phyloP scores from a whole-genome alignment of 2,113 vertebrate genomes.

The Telmatochromis sp. region DNA sequence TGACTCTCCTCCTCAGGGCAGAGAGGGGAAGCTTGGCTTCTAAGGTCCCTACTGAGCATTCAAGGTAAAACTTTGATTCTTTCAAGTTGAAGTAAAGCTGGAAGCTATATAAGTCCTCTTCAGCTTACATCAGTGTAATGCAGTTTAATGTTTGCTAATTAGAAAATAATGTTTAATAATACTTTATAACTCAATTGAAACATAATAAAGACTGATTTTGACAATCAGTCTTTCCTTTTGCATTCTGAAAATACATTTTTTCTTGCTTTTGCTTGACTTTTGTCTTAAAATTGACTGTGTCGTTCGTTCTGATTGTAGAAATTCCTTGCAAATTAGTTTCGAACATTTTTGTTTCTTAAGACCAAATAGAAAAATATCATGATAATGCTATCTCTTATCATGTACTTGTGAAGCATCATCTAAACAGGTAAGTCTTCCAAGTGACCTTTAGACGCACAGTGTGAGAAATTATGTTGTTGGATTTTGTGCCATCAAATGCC shows the following conservation, averaged over 20 bases:
- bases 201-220: background rate
- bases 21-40: slow-evolving; percentile 64
- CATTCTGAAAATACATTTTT: background rate
- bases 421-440: slow-evolving; percentile 55
- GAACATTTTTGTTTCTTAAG: background rate
- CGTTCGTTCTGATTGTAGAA: background rate
- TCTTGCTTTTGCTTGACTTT: slow-evolving; percentile 6
- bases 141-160: slow-evolving; percentile 12
- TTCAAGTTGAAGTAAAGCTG: slow-evolving; percentile 6
- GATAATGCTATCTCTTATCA: slow-evolving; percentile 15
- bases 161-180: background rate
- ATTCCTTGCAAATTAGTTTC: background rate
- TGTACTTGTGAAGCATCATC: slow-evolving; percentile 20
- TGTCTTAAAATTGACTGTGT: background rate
- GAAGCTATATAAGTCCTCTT: background rate
- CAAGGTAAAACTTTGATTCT: slow-evolving; percentile 64
- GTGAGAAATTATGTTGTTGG: background rate
- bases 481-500: background rate
- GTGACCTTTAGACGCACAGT: background rate
- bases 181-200: background rate
- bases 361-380: background rate
- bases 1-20: slow-evolving; percentile 70
- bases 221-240: slow-evolving; percentile 18
- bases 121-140: background rate
- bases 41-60: slow-evolving; percentile 70